A percentile compares a stretch with the other conserved stretches of the same genome.
Evolutionary conservation across 1,140 invertebrate species (phyloP).

Genomic region (Lasioglossum baleicum): DNA sequence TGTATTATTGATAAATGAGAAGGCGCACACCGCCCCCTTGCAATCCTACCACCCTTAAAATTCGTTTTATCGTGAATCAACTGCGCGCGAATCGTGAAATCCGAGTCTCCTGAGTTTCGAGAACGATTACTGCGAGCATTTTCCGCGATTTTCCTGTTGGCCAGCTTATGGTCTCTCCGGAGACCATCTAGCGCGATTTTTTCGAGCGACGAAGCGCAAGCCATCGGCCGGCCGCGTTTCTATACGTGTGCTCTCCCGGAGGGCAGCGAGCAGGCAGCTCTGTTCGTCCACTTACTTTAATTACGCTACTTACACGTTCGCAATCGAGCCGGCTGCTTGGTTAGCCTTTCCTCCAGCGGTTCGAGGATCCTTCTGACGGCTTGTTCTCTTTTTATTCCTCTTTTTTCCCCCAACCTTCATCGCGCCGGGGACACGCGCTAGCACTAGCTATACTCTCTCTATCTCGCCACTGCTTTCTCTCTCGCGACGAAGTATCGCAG

Average conservation of each 20-base stretch:
- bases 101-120: too few species aligned
- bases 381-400: slow-evolving; percentile 6
- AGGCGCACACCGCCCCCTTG: too few species aligned
- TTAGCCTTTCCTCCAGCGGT: slow-evolving; percentile 37
- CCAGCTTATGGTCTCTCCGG: not conserved
- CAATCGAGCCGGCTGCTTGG: slow-evolving; percentile 24
- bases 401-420: not conserved
- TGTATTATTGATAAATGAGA: too few species aligned
- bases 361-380: slow-evolving; percentile 30
- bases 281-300: slow-evolving; percentile 47
- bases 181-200: slow-evolving; percentile 24
- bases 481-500: not conserved
- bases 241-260: not conserved
- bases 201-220: slow-evolving; percentile 14
- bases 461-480: not conserved
- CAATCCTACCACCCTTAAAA: too few species aligned
- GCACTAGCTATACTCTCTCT: not conserved
- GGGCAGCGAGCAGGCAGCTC: slow-evolving; percentile 21
- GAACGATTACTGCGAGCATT: too few species aligned
- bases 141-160: not conserved
- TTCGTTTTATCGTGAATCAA: too few species aligned
- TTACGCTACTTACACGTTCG: slow-evolving; percentile 43
- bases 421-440: not conserved
- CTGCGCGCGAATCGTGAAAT: too few species aligned
- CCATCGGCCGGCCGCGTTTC: not conserved